Base-by-base conservation (phyloP, 2,888 invertebrate genomes). In the Galerucella nymphaeae region DNA sequence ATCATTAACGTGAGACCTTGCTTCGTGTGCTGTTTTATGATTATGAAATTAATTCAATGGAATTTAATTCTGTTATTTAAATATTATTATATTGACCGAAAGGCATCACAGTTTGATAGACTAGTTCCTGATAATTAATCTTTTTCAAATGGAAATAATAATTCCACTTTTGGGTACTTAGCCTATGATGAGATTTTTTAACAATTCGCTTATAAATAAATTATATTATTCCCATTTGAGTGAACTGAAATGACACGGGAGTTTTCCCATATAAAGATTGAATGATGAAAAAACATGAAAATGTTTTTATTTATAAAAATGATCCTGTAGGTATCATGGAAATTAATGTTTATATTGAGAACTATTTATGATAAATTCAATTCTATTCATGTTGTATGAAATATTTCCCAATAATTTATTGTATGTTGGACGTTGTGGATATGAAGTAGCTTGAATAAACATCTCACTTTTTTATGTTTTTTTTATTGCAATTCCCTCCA, bases 301-400 rank as follows among this genome's bases (percentile, higher is more conserved):
- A 53, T 16, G 11, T 53, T 14, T 50, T 68, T 16, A 41, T 65
- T 69, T 45, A 42, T 69, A 42, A 41, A 64, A 42, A 70, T 69
- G 71, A 74, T 69, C 72, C 68, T 78, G 75, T 75, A n/a, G n/a
- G n/a, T n/a, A 73, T 65, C 72, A 71, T 61, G 66, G 73, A 70
- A 75, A 73, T 79, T 77, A 78, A 76, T 78, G 79, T 79, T 76
- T 79, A 78, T 76, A 76, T 76, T 76, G 74, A 79, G 77, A 80
- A 64, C 79, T 81, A 80, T 80, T 81, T 81, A 80, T 81, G 81
- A 81, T 81, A 81, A 77, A 80, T 79, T 81, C 78, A 77, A 80
- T 76, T 81, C 79, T 77, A 80, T 79, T 77, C 78, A 79, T 79
- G 79, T 81, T 80, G 75, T 76, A 79, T 72, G 73, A 80, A 70